Conservation (phyloP, 2,797 vertebrate species). For the Anniella stebbinsi region DNA sequence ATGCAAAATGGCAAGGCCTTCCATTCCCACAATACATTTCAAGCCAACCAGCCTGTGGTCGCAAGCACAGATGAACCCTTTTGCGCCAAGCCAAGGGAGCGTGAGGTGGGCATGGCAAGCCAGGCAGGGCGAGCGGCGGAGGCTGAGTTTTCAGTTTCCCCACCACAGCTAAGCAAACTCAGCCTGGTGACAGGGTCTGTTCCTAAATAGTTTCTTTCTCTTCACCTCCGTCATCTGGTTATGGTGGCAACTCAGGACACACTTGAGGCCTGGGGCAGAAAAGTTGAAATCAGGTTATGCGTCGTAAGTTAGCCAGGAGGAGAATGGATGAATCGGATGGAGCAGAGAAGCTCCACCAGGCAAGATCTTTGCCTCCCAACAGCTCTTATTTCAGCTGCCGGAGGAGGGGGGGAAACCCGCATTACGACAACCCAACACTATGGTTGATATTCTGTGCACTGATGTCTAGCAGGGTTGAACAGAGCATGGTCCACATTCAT, state of each 20-base stretch:
- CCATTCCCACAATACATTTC: neutral
- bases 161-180: conserved; percentile 20
- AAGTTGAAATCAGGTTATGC: neutral
- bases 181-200: no score
- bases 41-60: neutral
- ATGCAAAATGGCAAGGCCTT: neutral
- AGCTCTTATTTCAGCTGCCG: neutral
- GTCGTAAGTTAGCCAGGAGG: neutral
- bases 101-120: neutral
- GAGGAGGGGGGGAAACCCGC: neutral
- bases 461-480: neutral
- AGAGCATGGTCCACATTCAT: no score
- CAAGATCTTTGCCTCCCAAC: neutral
- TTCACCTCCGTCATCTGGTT: neutral
- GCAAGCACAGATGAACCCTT: neutral
- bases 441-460: no score
- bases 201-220: conserved; percentile 34
- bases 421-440: neutral
- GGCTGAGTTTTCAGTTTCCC: neutral
- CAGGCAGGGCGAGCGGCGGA: neutral
- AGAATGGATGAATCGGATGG: no score
- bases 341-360: no score
- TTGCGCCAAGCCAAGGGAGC: neutral
- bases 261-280: conserved; percentile 6
- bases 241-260: conserved; percentile 19